Evolutionary conservation across 2,888 invertebrate species (phyloP).

Genomic region (Drosophila emarginata): DNA sequence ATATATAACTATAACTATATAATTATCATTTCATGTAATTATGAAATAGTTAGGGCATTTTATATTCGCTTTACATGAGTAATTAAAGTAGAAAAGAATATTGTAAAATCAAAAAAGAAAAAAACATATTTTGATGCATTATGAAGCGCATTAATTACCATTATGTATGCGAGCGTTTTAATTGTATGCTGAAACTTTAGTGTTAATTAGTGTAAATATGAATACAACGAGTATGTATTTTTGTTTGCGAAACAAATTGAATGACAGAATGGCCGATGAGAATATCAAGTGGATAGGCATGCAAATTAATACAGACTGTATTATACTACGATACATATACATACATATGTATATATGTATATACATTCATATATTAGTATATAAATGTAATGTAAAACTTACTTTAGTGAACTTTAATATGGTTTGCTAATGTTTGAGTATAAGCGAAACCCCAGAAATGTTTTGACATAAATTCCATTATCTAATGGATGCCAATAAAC

Average conservation of each 20-base stretch:
- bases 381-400: background rate
- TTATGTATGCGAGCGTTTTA: constrained; percentile 52
- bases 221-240: constrained; percentile 2
- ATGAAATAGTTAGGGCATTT: background rate
- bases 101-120: background rate
- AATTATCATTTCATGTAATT: no score
- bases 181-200: constrained; percentile 52
- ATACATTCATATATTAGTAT: no score
- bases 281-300: constrained; percentile 30
- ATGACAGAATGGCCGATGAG: constrained; percentile 30
- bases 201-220: constrained; percentile 45
- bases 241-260: constrained; percentile 39
- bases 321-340: no score
- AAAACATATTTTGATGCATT: constrained; percentile 10
- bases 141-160: constrained; percentile 59
- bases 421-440: constrained; percentile 32
- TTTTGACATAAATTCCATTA: constrained; percentile 69
- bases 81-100: background rate
- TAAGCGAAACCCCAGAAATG: constrained; percentile 48
- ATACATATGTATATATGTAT: background rate
- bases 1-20: no score
- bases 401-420: constrained; percentile 14
- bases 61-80: background rate
- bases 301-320: constrained; percentile 6
- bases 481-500: constrained; percentile 75